Percentiles rank a stretch among this genome's conserved stretches.
These are phyloP conservation scores for Eupithecia subfuscata DNA, from an alignment of 2,888 invertebrate species.

Conservation along the genomic window DNA sequence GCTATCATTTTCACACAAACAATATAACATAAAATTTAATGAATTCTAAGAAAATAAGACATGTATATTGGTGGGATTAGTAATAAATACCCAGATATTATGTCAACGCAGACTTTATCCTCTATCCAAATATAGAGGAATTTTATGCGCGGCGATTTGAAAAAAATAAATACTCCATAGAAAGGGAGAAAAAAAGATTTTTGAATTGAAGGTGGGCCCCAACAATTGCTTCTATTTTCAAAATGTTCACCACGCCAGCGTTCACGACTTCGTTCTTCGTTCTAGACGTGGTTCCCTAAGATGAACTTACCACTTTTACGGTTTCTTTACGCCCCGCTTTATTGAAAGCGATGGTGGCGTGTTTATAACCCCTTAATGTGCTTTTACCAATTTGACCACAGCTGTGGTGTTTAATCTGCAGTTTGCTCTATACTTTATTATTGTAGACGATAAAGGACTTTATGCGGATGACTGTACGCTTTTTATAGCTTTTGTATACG, in stretches of 20 bases:
- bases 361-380: slow-evolving; percentile 28
- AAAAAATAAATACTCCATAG: too few relatives aligned
- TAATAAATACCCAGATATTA: not conserved
- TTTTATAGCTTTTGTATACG: not conserved
- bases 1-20: too few relatives aligned
- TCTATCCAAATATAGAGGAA: too few relatives aligned
- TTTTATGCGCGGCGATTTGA: too few relatives aligned
- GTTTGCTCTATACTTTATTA: slow-evolving; percentile 2
- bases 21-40: not conserved
- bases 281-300: slow-evolving; percentile 2
- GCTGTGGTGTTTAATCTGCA: slow-evolving; percentile 9
- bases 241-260: not conserved
- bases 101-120: not conserved
- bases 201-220: too few relatives aligned
- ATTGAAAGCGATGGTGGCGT: slow-evolving; percentile 29
- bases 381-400: slow-evolving; percentile 16
- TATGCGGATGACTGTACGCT: not conserved
- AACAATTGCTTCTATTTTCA: too few relatives aligned
- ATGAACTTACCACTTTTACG: slow-evolving; percentile 27
- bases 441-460: slow-evolving; percentile 1
- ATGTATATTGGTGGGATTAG: not conserved
- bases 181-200: too few relatives aligned
- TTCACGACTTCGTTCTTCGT: not conserved
- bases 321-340: slow-evolving; percentile 26
- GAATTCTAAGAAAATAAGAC: not conserved